These are phyloP conservation scores for Herpetotheres cachinnans DNA, from an alignment of 2,113 vertebrate species.

Conservation along the genomic window DNA sequence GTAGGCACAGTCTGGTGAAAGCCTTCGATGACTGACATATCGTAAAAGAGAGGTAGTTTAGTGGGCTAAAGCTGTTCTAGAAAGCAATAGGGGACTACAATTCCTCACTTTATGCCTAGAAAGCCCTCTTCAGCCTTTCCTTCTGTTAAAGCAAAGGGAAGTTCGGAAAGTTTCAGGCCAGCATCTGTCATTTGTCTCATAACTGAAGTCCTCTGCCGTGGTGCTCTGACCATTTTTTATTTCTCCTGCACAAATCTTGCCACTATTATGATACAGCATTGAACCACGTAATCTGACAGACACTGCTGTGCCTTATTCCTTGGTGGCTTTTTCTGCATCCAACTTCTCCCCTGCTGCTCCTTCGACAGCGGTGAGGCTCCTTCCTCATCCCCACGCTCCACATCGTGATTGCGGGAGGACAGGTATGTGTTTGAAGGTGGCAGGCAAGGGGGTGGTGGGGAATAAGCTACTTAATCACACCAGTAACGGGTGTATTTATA, in stretches of 20 bases:
- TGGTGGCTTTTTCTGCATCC: neutral
- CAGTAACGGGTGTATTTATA: neutral
- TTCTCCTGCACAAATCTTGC: neutral
- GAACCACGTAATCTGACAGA: neutral
- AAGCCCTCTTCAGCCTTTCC: neutral
- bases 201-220: neutral
- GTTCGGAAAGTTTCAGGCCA: neutral
- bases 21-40: fast-evolving
- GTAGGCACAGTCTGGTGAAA: neutral
- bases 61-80: neutral
- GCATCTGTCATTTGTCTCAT: neutral
- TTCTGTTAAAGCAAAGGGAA: neutral
- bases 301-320: neutral
- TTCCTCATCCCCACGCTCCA: neutral
- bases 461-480: neutral
- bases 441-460: no score
- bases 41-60: neutral
- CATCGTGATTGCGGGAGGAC: fast-evolving
- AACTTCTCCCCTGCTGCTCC: neutral
- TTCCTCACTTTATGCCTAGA: neutral
- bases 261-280: fast-evolving
- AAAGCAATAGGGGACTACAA: neutral
- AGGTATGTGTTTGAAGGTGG: neutral
- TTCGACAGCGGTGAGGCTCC: neutral
- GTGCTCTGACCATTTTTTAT: neutral